phyloP scores from a whole-genome alignment of 2,113 vertebrate species.

The Hydrochoerus hydrochaeris region DNA sequence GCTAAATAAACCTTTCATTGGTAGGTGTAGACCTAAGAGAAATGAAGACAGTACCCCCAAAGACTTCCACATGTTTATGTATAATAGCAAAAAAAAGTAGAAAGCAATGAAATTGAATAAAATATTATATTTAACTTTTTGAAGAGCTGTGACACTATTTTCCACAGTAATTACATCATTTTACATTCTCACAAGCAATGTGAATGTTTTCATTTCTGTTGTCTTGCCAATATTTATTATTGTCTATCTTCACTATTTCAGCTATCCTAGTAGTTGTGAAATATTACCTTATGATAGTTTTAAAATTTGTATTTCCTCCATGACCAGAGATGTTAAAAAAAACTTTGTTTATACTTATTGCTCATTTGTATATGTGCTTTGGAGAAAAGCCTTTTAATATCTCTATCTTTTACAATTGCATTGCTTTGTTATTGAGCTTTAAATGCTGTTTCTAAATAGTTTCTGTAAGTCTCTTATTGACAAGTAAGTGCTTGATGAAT shows the following conservation, averaged over 20 bases:
- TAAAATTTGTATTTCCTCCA: background rate
- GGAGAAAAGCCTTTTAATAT: background rate
- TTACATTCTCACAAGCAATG: background rate
- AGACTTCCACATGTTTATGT: background rate
- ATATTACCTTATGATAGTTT: background rate
- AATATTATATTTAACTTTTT: background rate
- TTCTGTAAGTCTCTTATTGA: background rate
- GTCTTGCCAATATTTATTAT: background rate
- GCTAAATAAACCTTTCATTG: background rate
- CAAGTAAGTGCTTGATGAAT: background rate
- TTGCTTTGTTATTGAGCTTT: background rate
- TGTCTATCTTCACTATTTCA: background rate
- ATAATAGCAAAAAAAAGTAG: background rate
- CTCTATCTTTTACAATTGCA: background rate
- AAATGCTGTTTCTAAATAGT: background rate
- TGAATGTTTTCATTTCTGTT: background rate
- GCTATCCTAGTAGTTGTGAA: background rate
- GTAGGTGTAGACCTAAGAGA: background rate
- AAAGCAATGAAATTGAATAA: background rate
- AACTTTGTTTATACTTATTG: background rate
- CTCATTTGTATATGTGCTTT: background rate
- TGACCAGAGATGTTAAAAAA: background rate
- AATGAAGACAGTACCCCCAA: background rate
- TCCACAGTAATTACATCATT: background rate
- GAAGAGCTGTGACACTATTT: background rate